Conservation (phyloP, 2,113 vertebrate species). For the Melanerpes formicivorus region DNA sequence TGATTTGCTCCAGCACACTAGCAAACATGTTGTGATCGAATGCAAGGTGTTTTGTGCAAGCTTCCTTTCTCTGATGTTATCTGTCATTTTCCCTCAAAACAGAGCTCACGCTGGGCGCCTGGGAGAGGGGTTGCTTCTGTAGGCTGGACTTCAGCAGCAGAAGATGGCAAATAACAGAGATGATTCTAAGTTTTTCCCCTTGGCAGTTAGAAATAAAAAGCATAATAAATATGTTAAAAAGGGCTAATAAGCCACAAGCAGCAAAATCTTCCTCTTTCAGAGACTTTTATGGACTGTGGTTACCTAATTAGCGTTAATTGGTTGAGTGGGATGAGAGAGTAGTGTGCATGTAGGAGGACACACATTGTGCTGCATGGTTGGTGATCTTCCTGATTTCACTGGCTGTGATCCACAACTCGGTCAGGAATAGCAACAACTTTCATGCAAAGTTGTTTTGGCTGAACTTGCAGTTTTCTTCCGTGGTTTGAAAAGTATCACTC, state of each 20-base stretch:
- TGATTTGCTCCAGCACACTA: background rate
- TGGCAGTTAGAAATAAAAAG: constrained; percentile 59
- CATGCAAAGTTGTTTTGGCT: background rate
- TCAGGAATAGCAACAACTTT: constrained; percentile 1
- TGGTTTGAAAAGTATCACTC: background rate
- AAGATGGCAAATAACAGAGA: background rate
- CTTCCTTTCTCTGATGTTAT: background rate
- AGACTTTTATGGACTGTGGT: constrained; percentile 63
- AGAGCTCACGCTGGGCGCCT: constrained; percentile 14
- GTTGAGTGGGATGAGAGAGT: constrained; percentile 38
- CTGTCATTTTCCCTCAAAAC: constrained; percentile 42
- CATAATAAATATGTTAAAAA: constrained; percentile 61
- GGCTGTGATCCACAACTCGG: constrained; percentile 1
- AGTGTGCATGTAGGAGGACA: background rate
- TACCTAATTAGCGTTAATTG: constrained; percentile 73
- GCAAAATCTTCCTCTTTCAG: constrained; percentile 41
- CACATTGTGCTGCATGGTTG: background rate
- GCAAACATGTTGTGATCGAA: constrained; percentile 19
- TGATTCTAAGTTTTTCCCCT: constrained; percentile 38
- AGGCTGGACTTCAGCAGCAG: constrained; percentile 22
- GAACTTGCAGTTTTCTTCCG: constrained; percentile 12
- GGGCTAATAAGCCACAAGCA: constrained; percentile 58
- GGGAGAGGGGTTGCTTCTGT: constrained; percentile 16
- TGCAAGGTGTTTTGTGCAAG: constrained; percentile 21
- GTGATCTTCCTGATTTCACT: background rate